These are phyloP conservation scores for Anoplophora glabripennis DNA, from an alignment of 1,140 invertebrate species.

Conservation along the genomic window DNA sequence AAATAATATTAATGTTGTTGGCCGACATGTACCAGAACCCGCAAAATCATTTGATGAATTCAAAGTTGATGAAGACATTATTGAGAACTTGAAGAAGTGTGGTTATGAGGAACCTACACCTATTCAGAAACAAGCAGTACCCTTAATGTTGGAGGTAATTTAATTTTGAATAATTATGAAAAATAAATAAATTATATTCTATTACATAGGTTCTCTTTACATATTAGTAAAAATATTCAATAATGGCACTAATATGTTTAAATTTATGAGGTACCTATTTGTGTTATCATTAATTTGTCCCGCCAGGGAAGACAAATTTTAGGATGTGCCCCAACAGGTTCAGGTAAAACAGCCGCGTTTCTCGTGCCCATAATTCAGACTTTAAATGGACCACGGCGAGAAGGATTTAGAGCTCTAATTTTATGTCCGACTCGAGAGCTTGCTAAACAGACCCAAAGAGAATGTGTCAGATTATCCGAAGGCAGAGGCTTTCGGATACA, in stretches of 20 bases:
- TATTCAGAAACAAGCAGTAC: constrained; percentile 93
- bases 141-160: constrained; percentile 74
- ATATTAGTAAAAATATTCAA: too few species aligned
- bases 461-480: constrained; percentile 73
- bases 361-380: constrained; percentile 75
- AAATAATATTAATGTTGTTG: constrained; percentile 73
- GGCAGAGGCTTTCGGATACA: constrained; percentile 68
- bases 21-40: constrained; percentile 72
- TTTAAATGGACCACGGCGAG: constrained; percentile 59
- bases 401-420: constrained; percentile 80
- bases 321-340: constrained; percentile 92
- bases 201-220: too few species aligned
- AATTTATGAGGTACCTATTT: too few species aligned
- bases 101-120: constrained; percentile 83
- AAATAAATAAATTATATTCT: too few species aligned
- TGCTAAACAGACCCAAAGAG: constrained; percentile 85
- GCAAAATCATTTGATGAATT: constrained; percentile 71
- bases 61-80: constrained; percentile 59
- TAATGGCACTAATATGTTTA: too few species aligned
- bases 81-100: constrained; percentile 70
- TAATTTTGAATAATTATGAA: constrained; percentile 14
- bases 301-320: constrained; percentile 76
- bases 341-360: constrained; percentile 85
- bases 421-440: constrained; percentile 91
- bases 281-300: not conserved